Base-by-base conservation (phyloP, 64 coral and sea anemone species). In the Montipora cactus region DNA sequence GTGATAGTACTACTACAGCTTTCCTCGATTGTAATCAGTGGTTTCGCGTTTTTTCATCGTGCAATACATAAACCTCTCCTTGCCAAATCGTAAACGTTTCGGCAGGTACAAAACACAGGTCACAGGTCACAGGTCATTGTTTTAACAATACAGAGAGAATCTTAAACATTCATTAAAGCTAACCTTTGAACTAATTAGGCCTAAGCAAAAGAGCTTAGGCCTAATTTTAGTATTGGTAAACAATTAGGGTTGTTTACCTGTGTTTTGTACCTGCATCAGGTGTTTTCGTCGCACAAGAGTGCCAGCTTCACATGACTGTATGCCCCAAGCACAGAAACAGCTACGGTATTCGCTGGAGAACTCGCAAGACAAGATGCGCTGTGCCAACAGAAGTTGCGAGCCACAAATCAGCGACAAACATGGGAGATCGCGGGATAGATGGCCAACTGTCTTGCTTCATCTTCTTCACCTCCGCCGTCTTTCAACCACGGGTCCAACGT, bases 321-420 rank as follows among this genome's bases (percentile, higher is more conserved):
- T 90, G 88, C 18, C 59, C 88, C 4, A 67, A 79, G 44, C 76
- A 67, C 53, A 18, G 88, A 5, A 45, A 90, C 68, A 13, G 2
- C 4, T 47, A 69, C 22, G 88, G 88, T 48, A 78, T 68, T 80
- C 88, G 88, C 25, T 90, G 88, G 88, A 12, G 76, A 78, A 66
- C 51, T 48, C 47, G 76, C 1, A 90, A 90, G 76, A 90, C 76
- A 18, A 46, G 9, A 51, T 90, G 88, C 12, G 16, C 23, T 2
- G 28, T 79, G 11, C 75, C 88, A 90, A 20, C 25, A 25, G 18
- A 61, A 67, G 53, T 90, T 47, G 88, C 51, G 16, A 62, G 52
- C 28, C 59, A 90, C 14, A 90, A 79, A 47, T 49, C 88, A 12
- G 7, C 76, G 48, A 47, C 44, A 8, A 19, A 50, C 2, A 5